Percentiles rank a stretch among this genome's conserved stretches.
These are phyloP conservation scores for Arrhopalites spinosus DNA, from an alignment of 2,888 invertebrate genomes.

Conservation along the genomic window DNA sequence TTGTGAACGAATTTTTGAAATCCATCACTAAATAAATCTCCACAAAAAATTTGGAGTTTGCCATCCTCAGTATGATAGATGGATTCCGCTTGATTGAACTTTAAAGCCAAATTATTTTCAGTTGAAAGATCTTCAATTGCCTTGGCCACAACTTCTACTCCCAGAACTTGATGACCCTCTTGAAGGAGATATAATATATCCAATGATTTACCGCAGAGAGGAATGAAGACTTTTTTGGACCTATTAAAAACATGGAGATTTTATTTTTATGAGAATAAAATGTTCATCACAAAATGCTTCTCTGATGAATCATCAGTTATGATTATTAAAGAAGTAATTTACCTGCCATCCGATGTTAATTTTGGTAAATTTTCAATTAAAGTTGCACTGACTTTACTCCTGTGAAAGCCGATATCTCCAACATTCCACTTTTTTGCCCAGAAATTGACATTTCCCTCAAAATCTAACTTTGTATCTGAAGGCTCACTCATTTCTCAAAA, in stretches of 20 bases:
- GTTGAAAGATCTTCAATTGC: constrained; percentile 40
- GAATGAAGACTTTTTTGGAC: constrained; percentile 43
- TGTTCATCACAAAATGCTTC: too few species aligned
- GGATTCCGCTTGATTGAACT: constrained; percentile 26
- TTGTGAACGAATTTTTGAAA: constrained; percentile 37
- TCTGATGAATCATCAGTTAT: too few species aligned
- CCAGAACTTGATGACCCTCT: constrained; percentile 43
- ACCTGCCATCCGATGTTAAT: constrained; percentile 11
- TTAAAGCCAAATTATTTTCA: constrained; percentile 37
- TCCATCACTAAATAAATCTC: constrained; percentile 46
- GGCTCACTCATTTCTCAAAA: too few species aligned
- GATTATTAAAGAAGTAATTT: too few species aligned
- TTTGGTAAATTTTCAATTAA: constrained; percentile 32
- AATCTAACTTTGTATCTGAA: constrained; percentile 2
- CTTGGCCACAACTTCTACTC: constrained; percentile 41
- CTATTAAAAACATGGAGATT: too few species aligned
- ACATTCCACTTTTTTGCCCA: constrained; percentile 50
- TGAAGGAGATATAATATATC: constrained; percentile 42
- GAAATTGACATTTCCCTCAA: constrained; percentile 41
- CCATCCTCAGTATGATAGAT: constrained; percentile 36
- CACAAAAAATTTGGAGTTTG: constrained; percentile 41
- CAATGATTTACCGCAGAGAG: constrained; percentile 46
- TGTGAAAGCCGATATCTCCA: constrained; percentile 49
- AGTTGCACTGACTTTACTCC: constrained; percentile 41
- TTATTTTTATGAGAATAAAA: too few species aligned